Evolutionary conservation across 2,888 invertebrate genomes (phyloP), one percentile per base, ranked within the genome.

Genomic region (Rhingia campestris): DNA sequence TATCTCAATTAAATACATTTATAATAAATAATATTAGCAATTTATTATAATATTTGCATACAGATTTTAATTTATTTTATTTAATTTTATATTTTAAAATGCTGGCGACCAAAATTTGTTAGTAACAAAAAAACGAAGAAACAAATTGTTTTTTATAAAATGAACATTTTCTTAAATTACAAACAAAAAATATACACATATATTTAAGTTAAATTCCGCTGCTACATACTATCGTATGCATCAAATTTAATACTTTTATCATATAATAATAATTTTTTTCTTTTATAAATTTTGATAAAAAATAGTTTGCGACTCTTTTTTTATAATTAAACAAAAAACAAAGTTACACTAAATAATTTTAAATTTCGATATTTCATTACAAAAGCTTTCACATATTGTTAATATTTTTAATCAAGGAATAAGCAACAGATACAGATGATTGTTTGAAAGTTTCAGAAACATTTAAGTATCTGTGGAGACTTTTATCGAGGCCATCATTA

Each of bases 1-100:
- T 73, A 73, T 70, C 30, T 70, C 54, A 81, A 61, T 81, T 72
- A 49, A 72, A 72, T 77, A 77, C 67, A 73, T 30, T 82, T 58
- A 22, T 22, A 77, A 73, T 73, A 77, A 77, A 82, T 82, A 82
- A 73, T 72, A 47, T 56, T 51, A 53, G 33, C 22, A 66, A 77
- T 73, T 82, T 82, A 77, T 49, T 32, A 45, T 54, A 33, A 47
- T 69, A 59, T 61, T 73, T 81, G 61, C 45, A 58, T 66, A 63
- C 33, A 77, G 10, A 63, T 58, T 53, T 67, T 49, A 49, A 51
- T 64, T 51, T 56, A 45, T 67, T 37, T 33, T 35, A 10, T 56
- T 43, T 30, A 6, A 22, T 61, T 4, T 53, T 47, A 35, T 56
- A 22, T 59, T 49, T 51, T 49, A 37, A 45, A 58, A 63, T 63